phyloP scores from a whole-genome alignment of 2,888 invertebrate species.

The Entomobrya proxima region DNA sequence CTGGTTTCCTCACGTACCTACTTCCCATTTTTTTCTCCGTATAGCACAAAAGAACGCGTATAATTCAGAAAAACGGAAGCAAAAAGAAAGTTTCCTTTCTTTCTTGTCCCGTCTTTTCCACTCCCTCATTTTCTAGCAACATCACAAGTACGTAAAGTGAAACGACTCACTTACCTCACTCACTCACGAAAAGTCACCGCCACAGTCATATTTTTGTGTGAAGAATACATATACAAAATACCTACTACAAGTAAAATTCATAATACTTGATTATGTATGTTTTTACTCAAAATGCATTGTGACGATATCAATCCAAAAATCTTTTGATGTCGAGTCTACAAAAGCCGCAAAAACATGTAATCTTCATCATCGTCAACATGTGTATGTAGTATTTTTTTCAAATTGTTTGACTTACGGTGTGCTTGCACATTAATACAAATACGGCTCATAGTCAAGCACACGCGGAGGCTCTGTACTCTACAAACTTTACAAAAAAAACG shows the following conservation, averaged over 20 bases:
- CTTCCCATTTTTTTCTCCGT: background rate
- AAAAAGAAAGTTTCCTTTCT: constrained; percentile 44
- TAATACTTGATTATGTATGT: background rate
- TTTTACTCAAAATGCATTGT: background rate
- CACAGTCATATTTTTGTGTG: background rate
- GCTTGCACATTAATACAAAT: background rate
- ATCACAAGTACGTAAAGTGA: background rate
- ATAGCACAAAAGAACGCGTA: background rate
- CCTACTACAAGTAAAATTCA: too few species aligned
- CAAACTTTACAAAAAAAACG: background rate
- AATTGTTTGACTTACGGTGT: too few species aligned
- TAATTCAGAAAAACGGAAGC: constrained; percentile 21
- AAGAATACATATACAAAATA: background rate
- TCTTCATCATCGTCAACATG: constrained; percentile 1
- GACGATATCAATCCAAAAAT: background rate
- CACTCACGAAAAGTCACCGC: too few species aligned
- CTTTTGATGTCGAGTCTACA: background rate
- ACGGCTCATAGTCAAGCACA: background rate
- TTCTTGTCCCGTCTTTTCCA: background rate
- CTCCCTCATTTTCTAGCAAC: background rate
- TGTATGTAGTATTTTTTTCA: too few species aligned
- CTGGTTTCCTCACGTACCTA: constrained; percentile 30
- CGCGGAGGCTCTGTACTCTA: background rate
- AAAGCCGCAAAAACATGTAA: constrained; percentile 10
- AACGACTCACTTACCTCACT: constrained; percentile 21